Base-by-base conservation (phyloP, 2,888 invertebrate species). In the Cryptocheilus praepositus region DNA sequence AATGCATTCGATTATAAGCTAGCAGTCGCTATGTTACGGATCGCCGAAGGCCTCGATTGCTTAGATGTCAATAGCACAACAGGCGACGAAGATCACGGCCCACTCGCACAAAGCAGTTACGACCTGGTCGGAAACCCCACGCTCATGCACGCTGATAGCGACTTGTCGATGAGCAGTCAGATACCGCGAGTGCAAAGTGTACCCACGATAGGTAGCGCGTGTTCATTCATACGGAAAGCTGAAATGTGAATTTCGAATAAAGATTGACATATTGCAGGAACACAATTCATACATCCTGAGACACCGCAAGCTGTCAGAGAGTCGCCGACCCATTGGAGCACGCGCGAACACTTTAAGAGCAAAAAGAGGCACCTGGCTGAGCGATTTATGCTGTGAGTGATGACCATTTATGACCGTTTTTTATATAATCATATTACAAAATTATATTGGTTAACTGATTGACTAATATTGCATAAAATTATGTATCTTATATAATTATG, bases 1-100 rank as follows among this genome's bases (percentile, higher is more conserved):
- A 94, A 97, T 79, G 96, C 98, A 0, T 98, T 99, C 89, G 98
- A 98, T 83, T 93, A 95, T 83, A 95, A 97, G 56, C 91, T 97
- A 82, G 95, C 98, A 0, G 96, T 99, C 3, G 95, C 95, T 0
- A 95, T 99, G 74, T 89, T 99, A 7, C 93, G 98, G 22, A 91
- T 98, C 28, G 91, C 93, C 0, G 95, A 95, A 78, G 98, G 98
- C 0, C 90, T 98, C 62, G 97, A 98, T 90, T 95, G 93, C 88
- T 92, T 93, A 5, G 89, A 89, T 78, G 86, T 64, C 45, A 66
- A 52, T 0, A 83, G 79, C 45, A 79, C 80, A 11, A 78, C 79
- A n/a, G 77, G 78, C 16, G 84, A 86, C 22, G 86, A 88, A 2
- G 88, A 88, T 44, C 82, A 85, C 2, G 82, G 81, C 2, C 66